Evolutionary conservation across 2,888 invertebrate species (phyloP).

Genomic region (Heliconius aoede): DNA sequence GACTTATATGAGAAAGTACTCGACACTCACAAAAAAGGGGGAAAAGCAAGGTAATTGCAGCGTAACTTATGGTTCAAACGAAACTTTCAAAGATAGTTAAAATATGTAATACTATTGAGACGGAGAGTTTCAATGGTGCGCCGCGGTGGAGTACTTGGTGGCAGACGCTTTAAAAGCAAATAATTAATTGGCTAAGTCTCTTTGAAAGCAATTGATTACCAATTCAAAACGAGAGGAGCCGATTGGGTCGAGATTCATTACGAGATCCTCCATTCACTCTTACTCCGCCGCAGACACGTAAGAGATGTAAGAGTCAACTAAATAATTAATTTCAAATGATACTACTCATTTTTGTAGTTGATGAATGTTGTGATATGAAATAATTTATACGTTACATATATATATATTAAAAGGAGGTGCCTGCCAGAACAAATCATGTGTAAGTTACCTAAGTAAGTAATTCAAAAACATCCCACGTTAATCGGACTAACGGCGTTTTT

Average conservation of each 20-base stretch:
- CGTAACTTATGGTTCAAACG: conserved; percentile 45
- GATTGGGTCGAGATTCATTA: conserved; percentile 72
- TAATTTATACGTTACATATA: too few species aligned
- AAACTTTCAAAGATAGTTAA: conserved; percentile 48
- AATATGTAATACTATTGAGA: conserved; percentile 55
- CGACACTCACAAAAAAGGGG: conserved; percentile 31
- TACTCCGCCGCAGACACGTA: conserved; percentile 20
- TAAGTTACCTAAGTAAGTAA: conserved; percentile 47
- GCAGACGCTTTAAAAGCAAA: conserved; percentile 57
- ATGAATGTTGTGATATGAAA: not conserved
- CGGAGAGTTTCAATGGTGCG: conserved; percentile 51
- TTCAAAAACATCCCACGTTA: conserved; percentile 58
- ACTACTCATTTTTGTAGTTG: not conserved
- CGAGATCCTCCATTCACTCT: conserved; percentile 61
- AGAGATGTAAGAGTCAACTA: conserved; percentile 22
- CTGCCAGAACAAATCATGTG: too few species aligned
- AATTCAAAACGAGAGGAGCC: conserved; percentile 72
- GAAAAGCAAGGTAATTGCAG: conserved; percentile 29
- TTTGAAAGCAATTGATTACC: conserved; percentile 79
- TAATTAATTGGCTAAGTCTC: conserved; percentile 65
- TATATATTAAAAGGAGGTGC: too few species aligned
- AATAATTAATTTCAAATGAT: conserved; percentile 21
- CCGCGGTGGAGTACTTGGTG: conserved; percentile 63
- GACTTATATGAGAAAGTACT: conserved; percentile 39
- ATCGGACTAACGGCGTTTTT: conserved; percentile 55